Conservation (phyloP, 2,113 vertebrate species). For the Bagarius yarrelli region DNA sequence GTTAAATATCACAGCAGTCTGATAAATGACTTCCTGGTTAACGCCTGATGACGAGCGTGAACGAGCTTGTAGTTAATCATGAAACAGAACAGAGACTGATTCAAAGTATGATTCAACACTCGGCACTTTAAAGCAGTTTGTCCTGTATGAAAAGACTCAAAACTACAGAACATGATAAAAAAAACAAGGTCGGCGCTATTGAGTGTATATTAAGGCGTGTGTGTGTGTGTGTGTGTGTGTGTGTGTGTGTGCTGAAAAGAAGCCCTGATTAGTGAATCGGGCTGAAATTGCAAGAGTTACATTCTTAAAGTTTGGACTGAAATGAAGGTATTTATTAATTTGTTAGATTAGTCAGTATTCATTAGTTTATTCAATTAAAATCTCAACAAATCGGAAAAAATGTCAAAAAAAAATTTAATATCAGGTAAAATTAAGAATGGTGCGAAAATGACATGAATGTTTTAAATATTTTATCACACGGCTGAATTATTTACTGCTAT, state of each 20-base stretch:
- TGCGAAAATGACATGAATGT: no score
- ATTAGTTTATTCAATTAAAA: no score
- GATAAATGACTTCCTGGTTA: background rate
- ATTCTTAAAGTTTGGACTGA: background rate
- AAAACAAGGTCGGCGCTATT: background rate
- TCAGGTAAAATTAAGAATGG: no score
- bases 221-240: background rate
- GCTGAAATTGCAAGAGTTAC: background rate
- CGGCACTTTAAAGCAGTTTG: background rate
- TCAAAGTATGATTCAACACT: background rate
- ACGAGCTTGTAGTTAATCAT: background rate
- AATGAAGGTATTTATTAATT: background rate
- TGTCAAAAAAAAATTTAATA: no score
- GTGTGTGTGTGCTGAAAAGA: background rate
- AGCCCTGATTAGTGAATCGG: background rate
- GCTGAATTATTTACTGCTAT: no score
- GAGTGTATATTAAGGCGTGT: background rate
- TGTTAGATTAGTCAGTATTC: no score
- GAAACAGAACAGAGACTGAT: background rate
- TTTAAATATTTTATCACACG: no score
- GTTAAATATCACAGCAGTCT: background rate
- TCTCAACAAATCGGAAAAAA: no score
- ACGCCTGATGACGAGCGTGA: background rate
- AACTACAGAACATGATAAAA: no score
- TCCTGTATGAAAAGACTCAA: background rate